Percentiles rank a stretch among this genome's conserved stretches.
Evolutionary conservation across 2,113 vertebrate genomes (phyloP).

Genomic region (Engystomops pustulosus): DNA sequence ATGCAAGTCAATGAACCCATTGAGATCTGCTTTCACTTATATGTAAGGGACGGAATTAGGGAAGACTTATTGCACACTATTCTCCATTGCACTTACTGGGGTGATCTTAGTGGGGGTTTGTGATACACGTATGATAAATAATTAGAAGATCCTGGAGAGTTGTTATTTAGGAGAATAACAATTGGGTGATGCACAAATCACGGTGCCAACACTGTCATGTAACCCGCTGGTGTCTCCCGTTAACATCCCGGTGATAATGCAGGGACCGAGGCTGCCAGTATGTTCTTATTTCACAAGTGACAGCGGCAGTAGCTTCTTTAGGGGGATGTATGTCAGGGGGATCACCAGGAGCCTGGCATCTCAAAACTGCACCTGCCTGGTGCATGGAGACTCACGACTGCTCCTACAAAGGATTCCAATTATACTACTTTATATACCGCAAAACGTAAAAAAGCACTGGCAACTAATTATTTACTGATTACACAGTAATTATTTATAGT

Average conservation of each 20-base stretch:
- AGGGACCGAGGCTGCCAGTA: background rate
- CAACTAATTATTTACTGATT: too few species aligned
- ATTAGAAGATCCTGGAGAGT: background rate
- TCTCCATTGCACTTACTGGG: background rate
- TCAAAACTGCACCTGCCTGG: conserved; percentile 44
- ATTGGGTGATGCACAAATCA: too few species aligned
- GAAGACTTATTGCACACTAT: background rate
- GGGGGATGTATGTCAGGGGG: conserved; percentile 19
- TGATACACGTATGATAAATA: background rate
- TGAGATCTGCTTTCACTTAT: conserved; percentile 69
- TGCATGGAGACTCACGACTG: conserved; percentile 27
- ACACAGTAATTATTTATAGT: too few species aligned
- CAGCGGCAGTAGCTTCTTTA: conserved; percentile 3
- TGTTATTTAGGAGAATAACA: background rate
- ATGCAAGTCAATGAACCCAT: conserved; percentile 77
- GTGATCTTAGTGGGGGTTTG: background rate
- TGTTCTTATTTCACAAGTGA: conserved; percentile 31
- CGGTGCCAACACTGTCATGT: too few species aligned
- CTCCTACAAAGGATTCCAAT: conserved; percentile 43
- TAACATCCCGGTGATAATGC: conserved; percentile 17
- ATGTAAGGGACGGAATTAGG: background rate
- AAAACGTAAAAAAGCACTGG: too few species aligned
- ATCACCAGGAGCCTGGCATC: conserved; percentile 11
- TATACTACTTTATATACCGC: too few species aligned
- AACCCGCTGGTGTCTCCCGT: conserved; percentile 7